Conservation (phyloP, 2,888 invertebrate species). For the Mythimna ferrago region DNA sequence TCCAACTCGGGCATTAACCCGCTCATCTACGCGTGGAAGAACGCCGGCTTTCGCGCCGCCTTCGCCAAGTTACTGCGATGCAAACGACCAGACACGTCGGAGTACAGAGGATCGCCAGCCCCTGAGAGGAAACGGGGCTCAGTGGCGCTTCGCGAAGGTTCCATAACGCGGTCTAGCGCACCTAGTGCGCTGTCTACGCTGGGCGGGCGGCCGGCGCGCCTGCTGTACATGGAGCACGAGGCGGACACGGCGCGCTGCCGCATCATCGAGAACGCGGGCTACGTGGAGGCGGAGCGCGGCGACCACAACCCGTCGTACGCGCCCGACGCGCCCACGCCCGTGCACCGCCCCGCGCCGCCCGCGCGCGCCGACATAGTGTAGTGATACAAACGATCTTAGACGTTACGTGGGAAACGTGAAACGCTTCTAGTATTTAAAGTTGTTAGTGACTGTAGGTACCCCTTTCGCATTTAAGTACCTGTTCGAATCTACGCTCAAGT, state of each 20-base stretch:
- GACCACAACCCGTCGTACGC: conserved; percentile 87
- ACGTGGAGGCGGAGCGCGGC: conserved; percentile 83
- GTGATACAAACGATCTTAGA: conserved; percentile 76
- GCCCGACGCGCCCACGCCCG: conserved; percentile 86
- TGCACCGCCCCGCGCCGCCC: conserved; percentile 78
- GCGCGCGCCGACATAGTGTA: conserved; percentile 79
- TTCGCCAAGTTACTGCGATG: conserved; percentile 93
- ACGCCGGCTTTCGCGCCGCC: conserved; percentile 94
- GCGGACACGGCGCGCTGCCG: conserved; percentile 84
- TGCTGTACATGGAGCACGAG: conserved; percentile 83
- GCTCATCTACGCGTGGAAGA: conserved; percentile 96
- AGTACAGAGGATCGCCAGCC: conserved; percentile 90
- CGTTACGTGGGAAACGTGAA: conserved; percentile 88
- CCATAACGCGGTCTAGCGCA: conserved; percentile 82
- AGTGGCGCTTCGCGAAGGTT: conserved; percentile 86
- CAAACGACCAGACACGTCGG: conserved; percentile 91
- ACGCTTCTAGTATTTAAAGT: conserved; percentile 88
- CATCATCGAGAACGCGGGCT: conserved; percentile 88
- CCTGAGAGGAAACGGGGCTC: conserved; percentile 89
- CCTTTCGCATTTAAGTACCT: conserved; percentile 85
- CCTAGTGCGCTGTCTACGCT: conserved; percentile 77
- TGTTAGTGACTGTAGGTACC: conserved; percentile 87
- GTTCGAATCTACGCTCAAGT: conserved; percentile 88
- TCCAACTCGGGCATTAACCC: conserved; percentile 96
- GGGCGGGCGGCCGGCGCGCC: conserved; percentile 85